Evolutionary conservation across 2,888 invertebrate genomes (phyloP), one percentile per base, ranked within the genome.

Genomic region (Brachypalpus laphriformis): DNA sequence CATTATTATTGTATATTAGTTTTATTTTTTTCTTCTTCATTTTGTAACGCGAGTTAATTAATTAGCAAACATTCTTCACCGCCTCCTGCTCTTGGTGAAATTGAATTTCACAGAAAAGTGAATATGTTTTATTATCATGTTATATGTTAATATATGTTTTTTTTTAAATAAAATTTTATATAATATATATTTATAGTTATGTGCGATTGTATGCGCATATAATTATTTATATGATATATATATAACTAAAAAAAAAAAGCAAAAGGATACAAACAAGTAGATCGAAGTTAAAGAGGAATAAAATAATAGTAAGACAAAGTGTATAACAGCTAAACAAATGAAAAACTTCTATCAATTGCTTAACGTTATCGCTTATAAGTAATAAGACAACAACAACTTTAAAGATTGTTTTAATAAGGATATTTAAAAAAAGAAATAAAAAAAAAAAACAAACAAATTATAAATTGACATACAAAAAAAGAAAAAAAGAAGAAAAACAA

Each of bases 361-460:
- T 87, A 77, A 85, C 87, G 87, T 88, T 87, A 87, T 87, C 87
- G 88, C 88, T 88, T 88, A 82, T 82, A 87, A 87, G 86, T 88
- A 87, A 87, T 86, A 83, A 75, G 68, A 74, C 47, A 72, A 66
- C 59, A 87, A 75, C 70, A 65, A 85, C 81, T 81, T 76, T 75
- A 65, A 85, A 61, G 31, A 85, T 81, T 85, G 85, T 81, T 85
- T 85, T 54, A 85, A 63, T 85, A 75, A 65, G 70, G 65, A 80
- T 68, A 56, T 54, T 57, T n/a, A 42, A 45, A 45, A 61, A 20
- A 40, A 59, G 40, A 70, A 57, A 78, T 22, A 56, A 70, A 54
- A 71, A 25, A 61, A 37, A 65, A 74, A 65, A 22, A 65, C 51
- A 49, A 65, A 66, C 54, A 77, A 68, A 68, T 42, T 56, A 75